A percentile compares a stretch with the other conserved stretches of the same genome.
Conservation (phyloP, 1,140 invertebrate species). For the Cotesia typhae region DNA sequence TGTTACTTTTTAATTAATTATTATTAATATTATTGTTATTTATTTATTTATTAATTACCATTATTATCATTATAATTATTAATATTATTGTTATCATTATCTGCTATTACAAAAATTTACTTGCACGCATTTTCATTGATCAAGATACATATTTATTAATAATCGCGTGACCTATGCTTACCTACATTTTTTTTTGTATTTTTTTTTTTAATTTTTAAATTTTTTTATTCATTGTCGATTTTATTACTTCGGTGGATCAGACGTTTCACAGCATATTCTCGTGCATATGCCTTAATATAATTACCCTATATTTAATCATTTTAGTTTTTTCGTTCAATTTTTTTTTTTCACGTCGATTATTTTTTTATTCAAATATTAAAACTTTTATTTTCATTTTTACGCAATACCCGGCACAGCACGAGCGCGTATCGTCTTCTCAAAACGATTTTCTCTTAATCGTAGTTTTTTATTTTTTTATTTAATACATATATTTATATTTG, state of each 20-base stretch:
- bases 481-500: not conserved
- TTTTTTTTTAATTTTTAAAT: slow-evolving; percentile 24
- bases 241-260: slow-evolving; percentile 47
- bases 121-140: slow-evolving; percentile 23
- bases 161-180: slow-evolving; percentile 49
- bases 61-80: slow-evolving; percentile 41
- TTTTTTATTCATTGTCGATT: slow-evolving; percentile 49
- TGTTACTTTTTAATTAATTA: slow-evolving; percentile 29
- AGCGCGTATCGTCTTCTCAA: slow-evolving; percentile 6
- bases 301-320: slow-evolving; percentile 9
- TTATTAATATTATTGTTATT: not conserved
- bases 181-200: slow-evolving; percentile 42
- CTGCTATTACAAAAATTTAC: slow-evolving; percentile 30
- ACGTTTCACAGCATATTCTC: not conserved
- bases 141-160: slow-evolving; percentile 51
- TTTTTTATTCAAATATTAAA: slow-evolving; percentile 4
- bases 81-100: slow-evolving; percentile 40
- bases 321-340: slow-evolving; percentile 11
- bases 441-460: slow-evolving; percentile 14
- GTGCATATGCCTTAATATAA: not conserved
- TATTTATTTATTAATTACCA: slow-evolving; percentile 36
- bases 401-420: slow-evolving; percentile 23
- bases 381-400: slow-evolving; percentile 14
- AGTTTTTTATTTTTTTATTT: slow-evolving; percentile 21
- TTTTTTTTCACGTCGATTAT: slow-evolving; percentile 17